Base-by-base conservation (phyloP, 1,140 invertebrate species). In the Aphelenchoides avenae region DNA sequence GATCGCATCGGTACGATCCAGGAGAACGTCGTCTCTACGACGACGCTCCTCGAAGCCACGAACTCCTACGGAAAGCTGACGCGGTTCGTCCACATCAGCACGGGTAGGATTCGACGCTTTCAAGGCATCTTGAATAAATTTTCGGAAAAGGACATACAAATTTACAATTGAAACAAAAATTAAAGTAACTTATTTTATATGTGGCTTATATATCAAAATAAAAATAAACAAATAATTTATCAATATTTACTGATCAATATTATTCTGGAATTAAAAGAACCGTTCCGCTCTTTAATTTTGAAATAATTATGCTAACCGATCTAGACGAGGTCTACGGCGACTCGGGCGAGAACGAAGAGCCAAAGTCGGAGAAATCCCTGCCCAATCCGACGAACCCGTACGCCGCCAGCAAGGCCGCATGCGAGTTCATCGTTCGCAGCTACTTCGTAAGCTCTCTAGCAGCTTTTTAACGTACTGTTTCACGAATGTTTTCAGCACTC, bases 321-420 rank as follows among this genome's bases (percentile, higher is more conserved):
- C 56, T 30, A 71, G 71, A 76, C 52, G 74, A 76, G 48, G 66
- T 76, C 11, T 76, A 76, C 41, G 74, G 74, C 33, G 68, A 75
- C 34, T 75, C 74, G 4, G 31, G 52, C 9, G 64, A 68, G 9
- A 70, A 75, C 37, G 43, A 44, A 9, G 43, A 27, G 20, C 68
- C 74, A 15, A 78, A 75, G 18, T 67, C 69, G 1, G 74, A 76
- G 47, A 27, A 26, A 13, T 62, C 58, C n/a, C 57, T 61, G 20
- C 57, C 57, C 7, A 77, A 78, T 40, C 74, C 74, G 3, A 78
- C 75, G 1, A 77, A 73, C 43, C 74, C 74, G 9, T 76, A 76
- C 50, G 75, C 76, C 13, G 74, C 74, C 3, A 68, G 61, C 26
- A 76, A 76, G 40, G 74, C 73, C 22, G 67, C 76, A 40, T 75